A percentile compares a stretch with the other conserved stretches of the same genome.
phyloP scores from a whole-genome alignment of 2,888 invertebrate species.

The Mesoligia furuncula region DNA sequence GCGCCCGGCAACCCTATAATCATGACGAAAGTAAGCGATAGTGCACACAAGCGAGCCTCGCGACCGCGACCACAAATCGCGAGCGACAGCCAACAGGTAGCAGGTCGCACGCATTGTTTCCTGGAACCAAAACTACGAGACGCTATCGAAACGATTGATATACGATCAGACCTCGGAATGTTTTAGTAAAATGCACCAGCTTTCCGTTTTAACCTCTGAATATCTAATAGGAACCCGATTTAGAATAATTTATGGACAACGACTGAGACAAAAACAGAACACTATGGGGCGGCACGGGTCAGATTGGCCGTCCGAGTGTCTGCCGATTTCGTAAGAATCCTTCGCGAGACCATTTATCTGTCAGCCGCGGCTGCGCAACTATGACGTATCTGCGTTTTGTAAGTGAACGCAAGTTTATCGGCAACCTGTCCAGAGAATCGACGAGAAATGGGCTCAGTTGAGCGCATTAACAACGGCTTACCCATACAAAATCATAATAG shows the following conservation, averaged over 20 bases:
- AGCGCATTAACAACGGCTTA: constrained; percentile 69
- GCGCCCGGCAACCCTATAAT: constrained; percentile 65
- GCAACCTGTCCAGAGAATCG: constrained; percentile 68
- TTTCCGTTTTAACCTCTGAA: constrained; percentile 87
- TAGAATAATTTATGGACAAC: constrained; percentile 88
- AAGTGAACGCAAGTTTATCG: constrained; percentile 69
- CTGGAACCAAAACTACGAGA: constrained; percentile 83
- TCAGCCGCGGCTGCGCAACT: constrained; percentile 72
- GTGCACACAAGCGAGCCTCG: constrained; percentile 71
- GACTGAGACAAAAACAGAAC: constrained; percentile 88
- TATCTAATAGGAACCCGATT: constrained; percentile 89
- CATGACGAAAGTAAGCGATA: constrained; percentile 72
- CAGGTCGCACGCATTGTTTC: constrained; percentile 87
- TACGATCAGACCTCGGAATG: constrained; percentile 85
- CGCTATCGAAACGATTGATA: constrained; percentile 88
- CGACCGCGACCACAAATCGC: constrained; percentile 81
- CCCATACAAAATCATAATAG: constrained; percentile 80
- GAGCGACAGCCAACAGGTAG: constrained; percentile 83
- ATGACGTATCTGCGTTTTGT: constrained; percentile 69
- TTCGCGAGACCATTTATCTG: constrained; percentile 76
- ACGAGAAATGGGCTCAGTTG: constrained; percentile 67
- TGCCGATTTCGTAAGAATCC: constrained; percentile 77
- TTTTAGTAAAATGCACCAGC: constrained; percentile 87
- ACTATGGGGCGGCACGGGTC: constrained; percentile 81
- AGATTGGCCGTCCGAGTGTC: constrained; percentile 74